Evolutionary conservation across 2,113 vertebrate genomes (phyloP), one percentile per base, ranked within the genome.

Genomic region (Mobula hypostoma): DNA sequence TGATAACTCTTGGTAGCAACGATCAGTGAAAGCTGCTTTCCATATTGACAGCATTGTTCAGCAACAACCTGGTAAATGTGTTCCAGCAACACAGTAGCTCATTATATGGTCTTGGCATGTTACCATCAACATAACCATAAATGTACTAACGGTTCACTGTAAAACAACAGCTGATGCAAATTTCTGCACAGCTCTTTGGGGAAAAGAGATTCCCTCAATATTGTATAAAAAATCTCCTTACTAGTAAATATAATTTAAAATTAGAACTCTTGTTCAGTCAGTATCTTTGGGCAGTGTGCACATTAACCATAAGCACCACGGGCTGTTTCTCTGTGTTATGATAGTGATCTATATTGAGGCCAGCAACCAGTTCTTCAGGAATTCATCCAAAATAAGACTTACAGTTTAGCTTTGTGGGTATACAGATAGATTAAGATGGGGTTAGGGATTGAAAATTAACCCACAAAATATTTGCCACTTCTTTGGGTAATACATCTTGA

Each of bases 161-260:
- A 61, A 87, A 87, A 29, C 0, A 24, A n/a, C 29, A 61, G 56
- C 27, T 82, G 40, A 6, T 78, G 6, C 80, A 56, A 21, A 24
- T 56, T 48, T 40, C 56, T 24, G 7, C 21, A 2, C 8, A 48
- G 11, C 40, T 9, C 48, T 7, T 48, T 83, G 80, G 36, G 24
- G 27, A 87, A 61, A 87, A 87, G 27, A 24, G 29, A 58, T 87
- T 87, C 21, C 24, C 27, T 40, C 80, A 83, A 21, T 56, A 83
- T 29, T 29, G 56, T 85, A 11, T 68, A 36, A 68, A 36, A 68
- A 6, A 68, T 70, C 12, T 91, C 0, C 32, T 36, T 66, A 8
- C 14, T 7, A 70, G 88, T 70, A 92, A 92, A 70, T 91, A 70
- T 68, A 63, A 92, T 24, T 70, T 63, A 92, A n/a, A 68, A n/a